Evolutionary conservation across 2,888 invertebrate genomes (phyloP).

Genomic region (Drosophila longiperda): DNA sequence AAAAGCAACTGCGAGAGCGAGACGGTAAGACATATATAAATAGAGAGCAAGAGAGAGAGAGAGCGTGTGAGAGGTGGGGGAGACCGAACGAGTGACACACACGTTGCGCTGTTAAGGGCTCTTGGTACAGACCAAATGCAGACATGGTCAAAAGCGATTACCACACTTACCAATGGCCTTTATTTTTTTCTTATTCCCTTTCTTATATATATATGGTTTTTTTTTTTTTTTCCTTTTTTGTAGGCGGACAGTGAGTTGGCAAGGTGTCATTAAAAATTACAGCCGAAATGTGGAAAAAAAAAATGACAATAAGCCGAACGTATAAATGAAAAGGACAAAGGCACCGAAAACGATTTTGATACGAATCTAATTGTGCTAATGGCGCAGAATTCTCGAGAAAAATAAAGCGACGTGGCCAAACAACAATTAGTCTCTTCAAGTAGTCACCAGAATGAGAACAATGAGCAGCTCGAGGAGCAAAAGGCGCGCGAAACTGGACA

Average conservation of each 20-base stretch:
- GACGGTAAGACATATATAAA: background rate
- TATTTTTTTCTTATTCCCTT: slow-evolving; percentile 10
- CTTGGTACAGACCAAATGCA: slow-evolving; percentile 15
- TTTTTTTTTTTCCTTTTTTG: slow-evolving; percentile 30
- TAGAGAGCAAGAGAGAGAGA: background rate
- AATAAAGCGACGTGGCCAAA: slow-evolving; percentile 22
- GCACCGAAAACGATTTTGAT: slow-evolving; percentile 75
- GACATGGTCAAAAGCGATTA: slow-evolving; percentile 79
- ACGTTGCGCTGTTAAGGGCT: slow-evolving; percentile 59
- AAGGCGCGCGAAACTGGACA: slow-evolving; percentile 54
- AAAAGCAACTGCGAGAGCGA: background rate
- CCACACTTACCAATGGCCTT: slow-evolving; percentile 65
- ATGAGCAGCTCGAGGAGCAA: slow-evolving; percentile 19
- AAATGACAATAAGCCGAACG: slow-evolving; percentile 72
- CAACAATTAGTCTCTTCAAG: slow-evolving; percentile 64
- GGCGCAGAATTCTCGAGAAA: slow-evolving; percentile 74
- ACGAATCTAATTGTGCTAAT: slow-evolving; percentile 82
- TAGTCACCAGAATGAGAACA: slow-evolving; percentile 42
- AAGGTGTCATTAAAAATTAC: slow-evolving; percentile 82
- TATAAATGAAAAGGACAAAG: slow-evolving; percentile 47
- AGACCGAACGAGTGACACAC: slow-evolving; percentile 65
- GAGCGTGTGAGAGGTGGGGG: background rate
- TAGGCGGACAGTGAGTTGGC: slow-evolving; percentile 81
- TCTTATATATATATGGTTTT: slow-evolving; percentile 2
- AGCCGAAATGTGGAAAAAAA: slow-evolving; percentile 71